Percentiles rank a stretch among this genome's conserved stretches.
Evolutionary conservation across 2,797 vertebrate genomes (phyloP).

Genomic region (Typhlichthys eigenmanni): DNA sequence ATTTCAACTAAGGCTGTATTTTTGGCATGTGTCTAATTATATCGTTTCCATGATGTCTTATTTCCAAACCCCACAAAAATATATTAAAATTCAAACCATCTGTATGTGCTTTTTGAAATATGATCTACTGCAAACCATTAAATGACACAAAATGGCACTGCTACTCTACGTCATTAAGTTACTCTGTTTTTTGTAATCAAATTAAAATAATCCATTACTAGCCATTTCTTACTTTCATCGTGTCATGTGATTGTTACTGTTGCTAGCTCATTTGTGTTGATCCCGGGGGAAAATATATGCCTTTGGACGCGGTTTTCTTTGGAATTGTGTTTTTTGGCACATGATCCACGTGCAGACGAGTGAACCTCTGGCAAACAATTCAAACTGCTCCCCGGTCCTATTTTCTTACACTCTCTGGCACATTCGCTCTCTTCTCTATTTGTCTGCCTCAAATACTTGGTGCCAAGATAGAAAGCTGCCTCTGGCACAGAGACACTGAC

Average conservation of each 20-base stretch:
- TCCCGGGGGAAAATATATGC: constrained; percentile 13
- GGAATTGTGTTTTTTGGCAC: constrained; percentile 53
- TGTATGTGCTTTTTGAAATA: no score
- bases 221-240: constrained; percentile 5
- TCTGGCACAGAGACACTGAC: constrained; percentile 14
- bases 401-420: constrained; percentile 6
- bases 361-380: constrained; percentile 11
- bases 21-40: no score
- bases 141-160: no score
- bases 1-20: no score
- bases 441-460: constrained; percentile 26
- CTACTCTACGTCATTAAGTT: background rate
- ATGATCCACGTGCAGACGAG: constrained; percentile 58
- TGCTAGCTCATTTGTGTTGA: constrained; percentile 34
- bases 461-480: constrained; percentile 41
- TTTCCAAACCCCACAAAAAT: no score
- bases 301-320: constrained; percentile 32
- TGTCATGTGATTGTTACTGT: constrained; percentile 32
- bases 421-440: constrained; percentile 12
- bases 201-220: constrained; percentile 15
- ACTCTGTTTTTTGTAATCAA: constrained; percentile 16
- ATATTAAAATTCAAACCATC: no score
- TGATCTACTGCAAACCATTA: no score
- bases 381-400: background rate
- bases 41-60: no score